Percentiles rank a stretch among this genome's conserved stretches.
Evolutionary conservation across 2,797 vertebrate genomes (phyloP).

Genomic region (Alcedo atthis): DNA sequence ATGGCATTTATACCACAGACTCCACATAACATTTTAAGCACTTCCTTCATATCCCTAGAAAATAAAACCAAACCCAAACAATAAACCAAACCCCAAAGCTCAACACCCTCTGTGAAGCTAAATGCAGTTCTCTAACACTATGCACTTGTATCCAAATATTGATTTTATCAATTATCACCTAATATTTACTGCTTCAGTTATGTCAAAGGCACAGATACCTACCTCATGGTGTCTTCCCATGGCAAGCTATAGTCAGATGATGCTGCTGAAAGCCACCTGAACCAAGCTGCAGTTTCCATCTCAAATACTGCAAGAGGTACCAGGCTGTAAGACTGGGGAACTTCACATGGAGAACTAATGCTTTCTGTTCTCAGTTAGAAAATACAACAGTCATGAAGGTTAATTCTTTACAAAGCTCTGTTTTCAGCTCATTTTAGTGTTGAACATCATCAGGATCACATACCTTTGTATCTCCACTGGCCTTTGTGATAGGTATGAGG

Average conservation of each 20-base stretch:
- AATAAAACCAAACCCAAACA: neutral
- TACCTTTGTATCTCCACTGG: neutral
- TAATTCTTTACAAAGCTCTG: neutral
- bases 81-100: too few species aligned
- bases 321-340: neutral
- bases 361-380: neutral
- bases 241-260: rapidly evolving
- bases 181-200: neutral
- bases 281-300: neutral
- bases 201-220: neutral
- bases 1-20: neutral
- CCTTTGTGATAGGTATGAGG: neutral
- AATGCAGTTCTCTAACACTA: neutral
- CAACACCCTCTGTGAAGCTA: neutral
- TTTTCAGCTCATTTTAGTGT: neutral
- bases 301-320: neutral
- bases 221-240: neutral
- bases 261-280: neutral
- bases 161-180: neutral
- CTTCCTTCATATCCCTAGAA: neutral
- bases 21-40: neutral
- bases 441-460: neutral
- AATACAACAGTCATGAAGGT: neutral
- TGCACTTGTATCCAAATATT: neutral
- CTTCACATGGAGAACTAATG: neutral